Evolutionary conservation across 2,888 invertebrate genomes (phyloP), one percentile per base, ranked within the genome.

Genomic region (Rhorus exstirpatorius): DNA sequence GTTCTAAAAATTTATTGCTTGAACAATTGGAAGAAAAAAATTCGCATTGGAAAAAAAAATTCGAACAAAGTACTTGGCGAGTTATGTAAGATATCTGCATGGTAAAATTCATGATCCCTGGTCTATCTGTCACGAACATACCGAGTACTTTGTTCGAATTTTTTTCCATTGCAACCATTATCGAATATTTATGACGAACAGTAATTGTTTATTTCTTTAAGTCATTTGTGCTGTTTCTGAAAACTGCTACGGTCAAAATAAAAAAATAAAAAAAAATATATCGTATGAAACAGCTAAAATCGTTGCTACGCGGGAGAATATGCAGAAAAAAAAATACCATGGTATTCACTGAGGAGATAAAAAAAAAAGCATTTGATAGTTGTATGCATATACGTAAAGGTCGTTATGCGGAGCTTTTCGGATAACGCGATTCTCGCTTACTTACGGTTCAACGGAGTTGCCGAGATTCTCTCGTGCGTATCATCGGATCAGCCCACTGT

Each of bases 391-490:
- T 21, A 53, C 31, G 26, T 24, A 67, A 51, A 35, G 60, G 14
- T 26, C 61, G 77, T 72, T 81, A 61, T 7, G 60, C 41, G 26
- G 51, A 67, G 53, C 14, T 61, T 70, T 21, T 46, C 21, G 75
- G 49, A 71, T 79, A 71, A 79, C 58, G 63, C 60, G 82, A 82
- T 58, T 71, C 38, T 55, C 70, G 63, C 53, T 78, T 78, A 78
- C 65, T 79, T 24, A 71, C 75, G 75, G 82, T 82, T 79, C 82
- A 74, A 46, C 44, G 75, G 51, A 78, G 26, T 65, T 53, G 51
- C 58, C 41, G 65, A 79, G 74, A 70, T 75, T 79, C 35, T 65
- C 58, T 71, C 75, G 79, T 71, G 79, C 82, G 82, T 82, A 71
- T 82, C 71, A 75, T 63, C 75, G 82, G 70, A 82, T 82, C 79